Evolutionary conservation across 1,140 invertebrate genomes (phyloP).

Genomic region (Acromyrmex charruanus): DNA sequence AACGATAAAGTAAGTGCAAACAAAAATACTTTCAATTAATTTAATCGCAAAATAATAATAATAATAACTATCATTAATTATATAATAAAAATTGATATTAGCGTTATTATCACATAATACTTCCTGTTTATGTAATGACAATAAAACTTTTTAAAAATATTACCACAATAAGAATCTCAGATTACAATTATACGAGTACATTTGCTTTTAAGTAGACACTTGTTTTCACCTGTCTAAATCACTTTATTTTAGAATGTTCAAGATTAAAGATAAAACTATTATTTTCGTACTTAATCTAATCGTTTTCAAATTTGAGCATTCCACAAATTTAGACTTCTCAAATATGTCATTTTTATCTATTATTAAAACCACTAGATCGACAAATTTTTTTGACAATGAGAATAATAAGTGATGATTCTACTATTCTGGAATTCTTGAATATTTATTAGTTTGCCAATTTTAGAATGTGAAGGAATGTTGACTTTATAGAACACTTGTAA

Average conservation of each 20-base stretch:
- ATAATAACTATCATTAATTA: background rate
- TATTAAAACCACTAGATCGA: background rate
- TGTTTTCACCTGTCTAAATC: background rate
- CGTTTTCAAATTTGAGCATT: background rate
- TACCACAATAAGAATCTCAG: background rate
- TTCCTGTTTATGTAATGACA: background rate
- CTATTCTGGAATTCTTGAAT: constrained; percentile 21
- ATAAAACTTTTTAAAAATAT: background rate
- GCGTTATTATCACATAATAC: background rate
- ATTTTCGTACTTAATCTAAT: background rate
- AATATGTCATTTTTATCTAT: background rate
- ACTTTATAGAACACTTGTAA: background rate
- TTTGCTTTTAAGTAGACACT: background rate
- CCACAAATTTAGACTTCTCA: background rate
- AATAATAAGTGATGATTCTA: constrained; percentile 2
- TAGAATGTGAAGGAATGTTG: constrained; percentile 19
- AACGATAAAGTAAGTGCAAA: background rate
- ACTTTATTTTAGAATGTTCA: background rate
- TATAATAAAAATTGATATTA: background rate
- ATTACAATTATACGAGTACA: background rate
- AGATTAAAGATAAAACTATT: background rate
- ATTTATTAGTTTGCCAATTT: constrained; percentile 38
- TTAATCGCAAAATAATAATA: background rate
- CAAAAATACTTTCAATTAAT: background rate
- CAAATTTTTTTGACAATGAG: background rate